Base-by-base conservation (phyloP, 2,797 vertebrate genomes). In the Monodelphis domestica region DNA sequence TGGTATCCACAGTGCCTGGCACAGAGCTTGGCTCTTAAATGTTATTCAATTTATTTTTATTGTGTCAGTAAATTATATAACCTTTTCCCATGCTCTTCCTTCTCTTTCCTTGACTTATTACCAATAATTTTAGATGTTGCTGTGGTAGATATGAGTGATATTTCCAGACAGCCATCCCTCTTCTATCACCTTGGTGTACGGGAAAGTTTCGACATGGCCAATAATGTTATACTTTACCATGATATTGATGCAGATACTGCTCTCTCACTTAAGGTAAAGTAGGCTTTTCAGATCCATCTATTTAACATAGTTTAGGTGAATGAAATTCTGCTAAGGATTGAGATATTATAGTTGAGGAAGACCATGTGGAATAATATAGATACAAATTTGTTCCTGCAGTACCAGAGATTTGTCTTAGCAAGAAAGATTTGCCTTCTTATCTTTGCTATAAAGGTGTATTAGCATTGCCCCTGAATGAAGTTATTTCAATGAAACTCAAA, bases 201-300 rank as follows among this genome's bases (percentile, higher is more conserved):
- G 92, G 99, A 99, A 98, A 99, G 99, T 97, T 99, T 99, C 93
- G 99, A 99, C 97, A 99, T 99, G 99, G 99, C 99, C 97, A 99
- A 99, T 98, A 99, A 99, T 2, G 99, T 99, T 97, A 99, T 99
- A 97, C 98, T 99, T 54, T 99, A 99, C 98, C 98, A 99, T 6
- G 99, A 99, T 97, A 99, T 98, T 0, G 99, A 99, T 97, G 98
- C 98, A 1, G 99, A 99, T 98, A 99, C 99, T 7, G 98, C 99
- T 87, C 98, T 99, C 97, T 99, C 99, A 57, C 98, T 99, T 88
- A 99, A 99, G 99, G 99, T 99, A 98, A 98, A 95, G 91, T 59
- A 87, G 45, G 55, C 29, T 4, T 29, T 94, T 96, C 53, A 84
- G 90, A 89, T 53, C 95, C 29, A 91, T 12, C 51, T 84, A 53